These are phyloP conservation scores for Sebastes goodei DNA, from an alignment of 2,797 vertebrate species.

Conservation along the genomic window DNA sequence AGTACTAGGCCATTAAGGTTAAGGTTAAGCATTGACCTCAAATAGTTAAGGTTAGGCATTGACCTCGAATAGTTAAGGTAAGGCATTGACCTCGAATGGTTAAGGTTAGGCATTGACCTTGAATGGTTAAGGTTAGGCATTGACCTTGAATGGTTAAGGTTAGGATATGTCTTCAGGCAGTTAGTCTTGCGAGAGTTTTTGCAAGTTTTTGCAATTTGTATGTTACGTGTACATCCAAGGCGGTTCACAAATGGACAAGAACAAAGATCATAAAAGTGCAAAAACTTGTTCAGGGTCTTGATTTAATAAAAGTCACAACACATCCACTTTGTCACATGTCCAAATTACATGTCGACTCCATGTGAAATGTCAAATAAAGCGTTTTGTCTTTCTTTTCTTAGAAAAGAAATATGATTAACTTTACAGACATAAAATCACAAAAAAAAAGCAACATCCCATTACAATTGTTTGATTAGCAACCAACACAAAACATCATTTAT, in stretches of 20 bases:
- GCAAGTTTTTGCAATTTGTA: background rate
- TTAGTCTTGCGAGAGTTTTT: too few relatives aligned
- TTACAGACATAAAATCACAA: background rate
- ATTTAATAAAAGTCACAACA: background rate
- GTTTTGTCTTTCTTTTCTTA: background rate
- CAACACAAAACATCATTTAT: constrained; percentile 35
- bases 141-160: too few relatives aligned
- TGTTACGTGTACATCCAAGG: background rate
- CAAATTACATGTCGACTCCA: background rate
- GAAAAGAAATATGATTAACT: background rate
- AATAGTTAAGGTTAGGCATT: too few relatives aligned
- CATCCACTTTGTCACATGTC: background rate
- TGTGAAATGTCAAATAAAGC: background rate
- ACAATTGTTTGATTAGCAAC: constrained; percentile 50
- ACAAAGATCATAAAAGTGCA: background rate
- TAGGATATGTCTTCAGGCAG: too few relatives aligned
- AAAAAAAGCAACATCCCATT: background rate
- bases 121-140: too few relatives aligned
- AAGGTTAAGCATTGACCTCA: too few relatives aligned
- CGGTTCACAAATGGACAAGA: background rate
- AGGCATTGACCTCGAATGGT: too few relatives aligned
- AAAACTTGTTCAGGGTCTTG: background rate
- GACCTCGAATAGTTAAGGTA: too few relatives aligned
- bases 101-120: too few relatives aligned
- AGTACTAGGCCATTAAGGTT: too few relatives aligned